Evolutionary conservation across 2,113 vertebrate species (phyloP).

Genomic region (Neodon shergylaensis): DNA sequence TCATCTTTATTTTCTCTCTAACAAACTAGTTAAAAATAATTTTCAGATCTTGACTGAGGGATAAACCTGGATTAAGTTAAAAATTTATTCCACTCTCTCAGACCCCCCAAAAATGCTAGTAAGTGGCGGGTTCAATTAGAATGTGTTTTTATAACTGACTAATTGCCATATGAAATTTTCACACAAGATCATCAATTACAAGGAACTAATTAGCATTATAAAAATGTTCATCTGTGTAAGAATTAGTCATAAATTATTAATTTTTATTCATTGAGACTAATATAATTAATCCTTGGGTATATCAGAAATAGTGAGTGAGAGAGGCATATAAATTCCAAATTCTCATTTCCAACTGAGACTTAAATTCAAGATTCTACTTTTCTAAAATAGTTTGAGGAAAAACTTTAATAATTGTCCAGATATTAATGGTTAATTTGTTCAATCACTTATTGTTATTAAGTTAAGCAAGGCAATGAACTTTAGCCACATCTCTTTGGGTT

Average conservation of each 20-base stretch:
- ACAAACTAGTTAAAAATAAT: slow-evolving; percentile 32
- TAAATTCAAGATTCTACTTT: not conserved
- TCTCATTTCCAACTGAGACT: not conserved
- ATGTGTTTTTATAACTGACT: slow-evolving; percentile 32
- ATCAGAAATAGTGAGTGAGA: slow-evolving; percentile 16
- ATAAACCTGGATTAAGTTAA: not conserved
- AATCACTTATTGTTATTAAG: not conserved
- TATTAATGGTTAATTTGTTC: slow-evolving; percentile 8
- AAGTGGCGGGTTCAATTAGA: not conserved
- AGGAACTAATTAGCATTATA: not conserved
- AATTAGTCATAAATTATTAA: slow-evolving; percentile 53
- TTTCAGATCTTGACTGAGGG: not conserved
- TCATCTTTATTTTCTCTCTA: slow-evolving; percentile 8
- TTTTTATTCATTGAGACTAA: slow-evolving; percentile 42
- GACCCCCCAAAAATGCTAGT: not conserved
- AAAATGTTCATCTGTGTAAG: slow-evolving; percentile 13
- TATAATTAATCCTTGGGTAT: slow-evolving; percentile 38
- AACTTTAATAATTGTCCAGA: not conserved
- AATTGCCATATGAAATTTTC: not conserved
- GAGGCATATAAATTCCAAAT: not conserved
- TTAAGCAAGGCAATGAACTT: slow-evolving; percentile 40
- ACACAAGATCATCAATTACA: slow-evolving; percentile 41
- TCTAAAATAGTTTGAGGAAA: not conserved
- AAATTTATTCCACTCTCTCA: not conserved
- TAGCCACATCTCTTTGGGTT: not conserved